A percentile compares a stretch with the other conserved stretches of the same genome.
Conservation (phyloP, 2,888 invertebrate genomes). For the Platypus cylindrus region DNA sequence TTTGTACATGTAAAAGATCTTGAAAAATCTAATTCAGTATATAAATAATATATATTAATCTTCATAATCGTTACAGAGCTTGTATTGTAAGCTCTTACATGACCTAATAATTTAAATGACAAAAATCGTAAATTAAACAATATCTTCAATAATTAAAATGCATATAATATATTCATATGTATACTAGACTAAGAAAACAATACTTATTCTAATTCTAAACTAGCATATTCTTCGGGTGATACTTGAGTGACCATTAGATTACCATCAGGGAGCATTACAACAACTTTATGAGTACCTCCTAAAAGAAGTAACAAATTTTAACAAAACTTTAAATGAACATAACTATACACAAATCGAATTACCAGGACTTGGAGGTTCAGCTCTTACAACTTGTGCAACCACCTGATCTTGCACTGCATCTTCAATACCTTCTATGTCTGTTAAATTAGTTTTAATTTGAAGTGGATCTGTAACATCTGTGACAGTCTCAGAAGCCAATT, state of each 20-base stretch:
- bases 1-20: too few species aligned
- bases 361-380: conserved; percentile 76
- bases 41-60: too few species aligned
- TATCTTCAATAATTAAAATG: not conserved
- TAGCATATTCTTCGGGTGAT: conserved; percentile 73
- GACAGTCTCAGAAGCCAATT: conserved; percentile 13
- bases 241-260: conserved; percentile 80
- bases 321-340: too few species aligned
- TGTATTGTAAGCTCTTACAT: too few species aligned
- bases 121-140: too few species aligned
- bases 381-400: conserved; percentile 75
- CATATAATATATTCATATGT: not conserved
- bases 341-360: too few species aligned
- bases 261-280: conserved; percentile 72
- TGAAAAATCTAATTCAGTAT: too few species aligned
- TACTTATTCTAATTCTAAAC: conserved; percentile 35
- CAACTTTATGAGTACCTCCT: conserved; percentile 76
- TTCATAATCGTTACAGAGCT: too few species aligned
- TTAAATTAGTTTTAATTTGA: conserved; percentile 36
- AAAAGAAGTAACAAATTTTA: too few species aligned
- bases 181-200: too few species aligned
- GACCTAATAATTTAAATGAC: too few species aligned
- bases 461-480: conserved; percentile 17
- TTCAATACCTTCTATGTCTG: conserved; percentile 9
- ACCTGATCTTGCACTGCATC: conserved; percentile 47